Evolutionary conservation across 2,113 vertebrate species (phyloP).

Genomic region (Hucho hucho): DNA sequence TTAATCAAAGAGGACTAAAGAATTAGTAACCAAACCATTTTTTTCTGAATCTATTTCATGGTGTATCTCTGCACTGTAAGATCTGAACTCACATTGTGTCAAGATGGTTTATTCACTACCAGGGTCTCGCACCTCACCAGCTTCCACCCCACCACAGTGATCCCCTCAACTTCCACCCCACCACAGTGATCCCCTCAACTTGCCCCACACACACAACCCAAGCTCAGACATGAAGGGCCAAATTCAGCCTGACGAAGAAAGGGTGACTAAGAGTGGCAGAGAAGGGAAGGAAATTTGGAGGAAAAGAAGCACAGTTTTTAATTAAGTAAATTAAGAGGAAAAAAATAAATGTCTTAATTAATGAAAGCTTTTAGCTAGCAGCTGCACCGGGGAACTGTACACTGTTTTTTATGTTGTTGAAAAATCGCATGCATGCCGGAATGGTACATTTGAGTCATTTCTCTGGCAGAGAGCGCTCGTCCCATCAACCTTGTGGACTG

Average conservation of each 20-base stretch:
- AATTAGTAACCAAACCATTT: slow-evolving; percentile 52
- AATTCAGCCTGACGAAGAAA: slow-evolving; percentile 35
- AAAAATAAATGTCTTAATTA: slow-evolving; percentile 69
- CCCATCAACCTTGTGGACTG: slow-evolving; percentile 53
- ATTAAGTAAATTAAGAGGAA: slow-evolving; percentile 69
- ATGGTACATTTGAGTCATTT: slow-evolving; percentile 64
- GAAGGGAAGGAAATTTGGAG: slow-evolving; percentile 70
- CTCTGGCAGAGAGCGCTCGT: slow-evolving; percentile 57
- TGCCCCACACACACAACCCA: slow-evolving; percentile 57
- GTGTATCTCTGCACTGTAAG: neutral
- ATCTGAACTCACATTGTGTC: neutral
- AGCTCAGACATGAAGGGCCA: slow-evolving; percentile 45
- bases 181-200: slow-evolving; percentile 47
- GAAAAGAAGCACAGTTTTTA: slow-evolving; percentile 68
- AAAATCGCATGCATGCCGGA: slow-evolving; percentile 69
- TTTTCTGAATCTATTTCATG: neutral
- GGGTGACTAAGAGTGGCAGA: slow-evolving; percentile 42
- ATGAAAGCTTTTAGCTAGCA: slow-evolving; percentile 74
- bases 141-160: slow-evolving; percentile 6
- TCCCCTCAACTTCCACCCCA: slow-evolving; percentile 6
- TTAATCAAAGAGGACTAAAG: slow-evolving; percentile 74
- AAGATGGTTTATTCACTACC: slow-evolving; percentile 30
- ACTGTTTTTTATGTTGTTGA: slow-evolving; percentile 42
- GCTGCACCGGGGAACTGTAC: slow-evolving; percentile 67
- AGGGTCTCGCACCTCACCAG: slow-evolving; percentile 5